These are phyloP conservation scores for Amphimallon solstitiale DNA, from an alignment of 2,888 invertebrate species.

Conservation along the genomic window DNA sequence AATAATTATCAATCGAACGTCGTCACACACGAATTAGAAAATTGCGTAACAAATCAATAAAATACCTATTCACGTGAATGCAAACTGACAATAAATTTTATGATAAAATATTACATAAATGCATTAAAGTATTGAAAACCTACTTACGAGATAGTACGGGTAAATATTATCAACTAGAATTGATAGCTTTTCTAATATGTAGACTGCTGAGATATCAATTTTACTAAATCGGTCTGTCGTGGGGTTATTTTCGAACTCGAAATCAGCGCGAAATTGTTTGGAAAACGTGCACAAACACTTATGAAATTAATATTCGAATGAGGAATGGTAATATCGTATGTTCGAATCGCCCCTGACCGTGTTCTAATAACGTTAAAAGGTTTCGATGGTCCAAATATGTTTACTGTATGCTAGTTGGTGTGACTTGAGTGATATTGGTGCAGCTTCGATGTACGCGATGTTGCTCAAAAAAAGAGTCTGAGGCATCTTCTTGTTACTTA, in stretches of 20 bases:
- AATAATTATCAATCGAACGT: no score
- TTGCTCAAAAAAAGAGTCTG: no score
- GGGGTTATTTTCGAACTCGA: neutral
- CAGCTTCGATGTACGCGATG: no score
- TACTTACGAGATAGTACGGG: no score
- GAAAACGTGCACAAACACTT: slow-evolving; percentile 17
- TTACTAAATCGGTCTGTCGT: slow-evolving; percentile 5
- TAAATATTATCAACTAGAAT: no score
- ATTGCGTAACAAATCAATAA: no score
- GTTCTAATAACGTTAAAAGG: slow-evolving; percentile 22
- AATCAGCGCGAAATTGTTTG: slow-evolving; percentile 18
- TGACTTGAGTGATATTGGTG: slow-evolving; percentile 5
- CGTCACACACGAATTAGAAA: no score
- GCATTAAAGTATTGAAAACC: no score
- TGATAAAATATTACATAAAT: no score
- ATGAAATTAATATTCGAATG: slow-evolving; percentile 20
- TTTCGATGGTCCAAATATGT: slow-evolving; percentile 12
- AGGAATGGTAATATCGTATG: slow-evolving; percentile 1
- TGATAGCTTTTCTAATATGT: neutral
- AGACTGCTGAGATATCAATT: neutral
- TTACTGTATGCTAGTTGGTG: slow-evolving; percentile 7
- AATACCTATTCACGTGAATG: no score
- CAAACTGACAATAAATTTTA: no score
- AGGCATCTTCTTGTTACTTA: no score
- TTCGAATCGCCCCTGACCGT: slow-evolving; percentile 1